Base-by-base conservation (phyloP, 2,113 vertebrate genomes). In the Hemicordylus capensis region DNA sequence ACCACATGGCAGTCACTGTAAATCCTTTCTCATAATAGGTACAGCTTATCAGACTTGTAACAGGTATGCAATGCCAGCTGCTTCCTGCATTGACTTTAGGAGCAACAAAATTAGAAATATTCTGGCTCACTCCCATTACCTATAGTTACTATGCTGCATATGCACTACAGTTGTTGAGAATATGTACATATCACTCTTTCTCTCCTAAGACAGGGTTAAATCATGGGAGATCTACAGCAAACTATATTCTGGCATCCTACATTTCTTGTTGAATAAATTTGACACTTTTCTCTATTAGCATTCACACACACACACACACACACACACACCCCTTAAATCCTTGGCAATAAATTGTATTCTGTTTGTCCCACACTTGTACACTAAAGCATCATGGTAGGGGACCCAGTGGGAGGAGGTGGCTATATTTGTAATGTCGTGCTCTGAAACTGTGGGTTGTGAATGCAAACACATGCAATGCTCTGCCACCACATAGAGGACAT, bases 1-100 rank as follows among this genome's bases (percentile, higher is more conserved):
- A 6, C 5, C 1, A 6, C 0, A 9, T 1, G 24, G n/a, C 1
- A 0, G 15, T 28, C 11, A 2, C 26, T 26, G 34, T 7, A 59
- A 15, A 44, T 31, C 42, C 2, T 8, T 39, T 72, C 2, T 2
- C 1, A 4, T 39, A 39, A 70, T 81, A 7, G 42, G 22, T 4
- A 56, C 26, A 0, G 4, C 19, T 59, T 70, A n/a, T 63, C 39
- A 63, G 17, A 61, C 22, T 7, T 42, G 51, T 80, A 26, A 46
- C 61, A 85, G n/a, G 44, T 73, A 54, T 37, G n/a, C n/a, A n/a
- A n/a, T n/a, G 76, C 14, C 51, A 76, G 51, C 15, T 70, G 22
- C 77, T 72, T 83, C 42, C 74, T 44, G 37, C 3, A 61, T 5
- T 72, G n/a, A 75, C 39, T 48, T 4, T 15, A n/a, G 7, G n/a